These are phyloP conservation scores for Erannis defoliaria DNA, from an alignment of 2,888 invertebrate genomes.

Conservation along the genomic window DNA sequence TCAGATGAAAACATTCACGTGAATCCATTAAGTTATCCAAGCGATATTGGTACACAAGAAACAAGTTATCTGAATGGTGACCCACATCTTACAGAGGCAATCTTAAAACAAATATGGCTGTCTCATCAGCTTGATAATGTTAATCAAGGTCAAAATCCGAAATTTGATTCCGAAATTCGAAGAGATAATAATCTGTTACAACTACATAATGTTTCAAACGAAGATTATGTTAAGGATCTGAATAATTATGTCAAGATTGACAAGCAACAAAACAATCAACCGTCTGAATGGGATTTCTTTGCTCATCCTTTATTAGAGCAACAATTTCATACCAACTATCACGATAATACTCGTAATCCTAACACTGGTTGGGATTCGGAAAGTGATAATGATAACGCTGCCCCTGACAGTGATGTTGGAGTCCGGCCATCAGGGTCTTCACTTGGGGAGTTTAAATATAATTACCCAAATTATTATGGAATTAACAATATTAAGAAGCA, in stretches of 20 bases:
- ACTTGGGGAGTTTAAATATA: not conserved
- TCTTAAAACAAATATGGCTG: constrained; percentile 4
- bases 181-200: not conserved
- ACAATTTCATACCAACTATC: not conserved
- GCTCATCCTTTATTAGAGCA: not conserved
- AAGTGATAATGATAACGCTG: not conserved
- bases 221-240: not conserved
- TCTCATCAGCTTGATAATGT: not conserved
- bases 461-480: not conserved
- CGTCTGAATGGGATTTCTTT: not conserved
- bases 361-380: not conserved
- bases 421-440: not conserved
- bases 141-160: not conserved
- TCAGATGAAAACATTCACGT: not conserved
- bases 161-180: not conserved
- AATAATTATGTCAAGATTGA: not conserved
- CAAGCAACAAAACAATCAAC: not conserved
- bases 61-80: not conserved
- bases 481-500: not conserved
- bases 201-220: not conserved
- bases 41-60: not conserved
- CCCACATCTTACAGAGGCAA: not conserved
- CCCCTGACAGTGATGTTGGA: not conserved
- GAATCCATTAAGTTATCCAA: not conserved
- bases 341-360: not conserved